Evolutionary conservation across 2,113 vertebrate genomes (phyloP).

Genomic region (Zosterops lateralis): DNA sequence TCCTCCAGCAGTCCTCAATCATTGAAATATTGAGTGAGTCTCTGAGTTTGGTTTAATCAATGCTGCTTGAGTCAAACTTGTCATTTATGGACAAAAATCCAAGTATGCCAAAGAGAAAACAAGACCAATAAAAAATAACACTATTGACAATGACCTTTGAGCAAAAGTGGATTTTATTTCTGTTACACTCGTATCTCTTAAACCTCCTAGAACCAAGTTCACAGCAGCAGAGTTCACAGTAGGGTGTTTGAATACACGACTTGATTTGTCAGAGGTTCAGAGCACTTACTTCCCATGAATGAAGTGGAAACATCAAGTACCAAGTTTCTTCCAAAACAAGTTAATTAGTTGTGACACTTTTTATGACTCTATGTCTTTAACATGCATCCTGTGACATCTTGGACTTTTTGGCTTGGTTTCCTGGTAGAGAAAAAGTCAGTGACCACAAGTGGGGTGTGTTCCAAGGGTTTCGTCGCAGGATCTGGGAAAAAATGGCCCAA

Average conservation of each 20-base stretch:
- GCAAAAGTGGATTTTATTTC: slow-evolving; percentile 2
- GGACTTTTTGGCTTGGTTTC: background rate
- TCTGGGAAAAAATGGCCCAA: background rate
- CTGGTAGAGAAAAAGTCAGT: background rate
- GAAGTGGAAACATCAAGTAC: background rate
- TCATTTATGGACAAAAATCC: background rate
- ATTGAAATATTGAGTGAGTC: slow-evolving; percentile 22
- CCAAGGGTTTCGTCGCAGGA: background rate
- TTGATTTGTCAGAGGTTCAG: background rate
- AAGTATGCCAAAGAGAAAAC: background rate
- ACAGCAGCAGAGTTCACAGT: background rate
- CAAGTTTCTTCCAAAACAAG: background rate
- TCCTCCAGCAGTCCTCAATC: background rate
- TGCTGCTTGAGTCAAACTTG: slow-evolving; percentile 2
- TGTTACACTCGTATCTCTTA: background rate
- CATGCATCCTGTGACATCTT: background rate
- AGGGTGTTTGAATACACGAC: background rate
- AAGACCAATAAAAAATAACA: background rate
- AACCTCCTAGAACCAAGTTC: background rate
- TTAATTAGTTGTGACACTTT: background rate
- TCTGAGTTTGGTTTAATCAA: slow-evolving; percentile 34
- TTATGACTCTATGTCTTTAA: background rate
- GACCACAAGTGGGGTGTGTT: background rate
- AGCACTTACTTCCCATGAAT: background rate
- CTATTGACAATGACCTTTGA: background rate